Evolutionary conservation across 2,797 vertebrate genomes (phyloP), one percentile per base, ranked within the genome.

Genomic region (Xerus rutilus): DNA sequence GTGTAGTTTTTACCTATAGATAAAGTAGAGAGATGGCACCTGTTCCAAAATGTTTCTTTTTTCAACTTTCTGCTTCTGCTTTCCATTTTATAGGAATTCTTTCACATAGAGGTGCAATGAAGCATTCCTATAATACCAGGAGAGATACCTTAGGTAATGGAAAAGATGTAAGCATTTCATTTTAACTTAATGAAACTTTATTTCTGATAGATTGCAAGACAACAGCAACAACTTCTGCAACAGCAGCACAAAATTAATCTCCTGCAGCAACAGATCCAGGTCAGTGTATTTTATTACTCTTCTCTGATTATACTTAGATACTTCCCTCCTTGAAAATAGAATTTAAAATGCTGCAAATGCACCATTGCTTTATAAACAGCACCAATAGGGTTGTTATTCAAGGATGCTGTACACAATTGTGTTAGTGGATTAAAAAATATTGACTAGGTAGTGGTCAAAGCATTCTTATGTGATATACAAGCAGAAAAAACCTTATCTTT

Each of bases 161-260:
- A 97, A 96, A 98, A 97, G 93, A 65, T 96, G 95, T 98, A 95
- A 97, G 90, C 97, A 97, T 97, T 97, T 95, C 88, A 69, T 97
- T 98, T 97, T 98, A 98, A 98, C 98, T 98, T 98, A 98, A 98
- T 98, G 95, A 96, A 98, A 98, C 98, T 98, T 99, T 98, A 97
- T 98, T 98, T 98, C 97, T 98, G 95, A 97, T 98, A 99, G 99
- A 99, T 99, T 97, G 99, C 99, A 97, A 99, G 99, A 99, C 99
- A 99, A 99, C 99, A 99, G 98, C 99, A 99, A 98, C 99, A 99
- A 98, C 99, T 99, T 98, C 99, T 99, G 98, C 99, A 99, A 98
- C 99, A 99, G 99, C 99, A 99, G 99, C 99, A 99, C 99, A 99
- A 99, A 99, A 99, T 99, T 99, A 99, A 99, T 99, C 99, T 99